A percentile compares a stretch with the other conserved stretches of the same genome.
These are phyloP conservation scores for Aptenodytes forsteri DNA, from an alignment of 2,113 vertebrate genomes.

Conservation along the genomic window DNA sequence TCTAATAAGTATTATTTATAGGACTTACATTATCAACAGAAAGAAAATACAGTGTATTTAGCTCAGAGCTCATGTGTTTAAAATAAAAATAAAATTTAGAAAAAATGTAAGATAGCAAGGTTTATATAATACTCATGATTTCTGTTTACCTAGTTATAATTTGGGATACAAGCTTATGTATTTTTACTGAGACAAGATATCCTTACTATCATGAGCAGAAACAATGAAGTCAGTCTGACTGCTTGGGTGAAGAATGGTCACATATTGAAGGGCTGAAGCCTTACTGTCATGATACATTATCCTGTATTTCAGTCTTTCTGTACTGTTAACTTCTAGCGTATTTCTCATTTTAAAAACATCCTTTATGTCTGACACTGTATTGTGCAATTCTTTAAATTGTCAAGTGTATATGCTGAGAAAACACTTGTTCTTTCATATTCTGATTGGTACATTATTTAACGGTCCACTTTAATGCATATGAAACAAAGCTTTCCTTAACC, in stretches of 20 bases:
- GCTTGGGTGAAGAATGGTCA: background rate
- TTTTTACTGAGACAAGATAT: background rate
- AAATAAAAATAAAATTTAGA: background rate
- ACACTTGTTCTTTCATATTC: background rate
- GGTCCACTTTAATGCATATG: background rate
- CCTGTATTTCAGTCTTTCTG: background rate
- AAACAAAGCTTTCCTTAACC: background rate
- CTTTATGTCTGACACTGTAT: background rate
- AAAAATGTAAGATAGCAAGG: background rate
- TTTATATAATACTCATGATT: background rate
- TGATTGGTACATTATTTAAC: background rate
- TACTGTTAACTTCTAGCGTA: background rate
- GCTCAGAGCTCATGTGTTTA: background rate
- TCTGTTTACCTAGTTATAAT: background rate
- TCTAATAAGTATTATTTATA: background rate
- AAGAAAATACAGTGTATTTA: background rate
- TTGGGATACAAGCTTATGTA: background rate
- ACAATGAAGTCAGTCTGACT: background rate
- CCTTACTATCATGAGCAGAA: background rate
- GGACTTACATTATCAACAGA: background rate
- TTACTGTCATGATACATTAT: background rate
- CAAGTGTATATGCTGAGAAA: background rate
- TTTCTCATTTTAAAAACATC: background rate
- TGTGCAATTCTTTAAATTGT: background rate
- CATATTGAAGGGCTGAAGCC: background rate